These are phyloP conservation scores for Hylia prasina DNA, from an alignment of 2,113 vertebrate species.

Conservation along the genomic window DNA sequence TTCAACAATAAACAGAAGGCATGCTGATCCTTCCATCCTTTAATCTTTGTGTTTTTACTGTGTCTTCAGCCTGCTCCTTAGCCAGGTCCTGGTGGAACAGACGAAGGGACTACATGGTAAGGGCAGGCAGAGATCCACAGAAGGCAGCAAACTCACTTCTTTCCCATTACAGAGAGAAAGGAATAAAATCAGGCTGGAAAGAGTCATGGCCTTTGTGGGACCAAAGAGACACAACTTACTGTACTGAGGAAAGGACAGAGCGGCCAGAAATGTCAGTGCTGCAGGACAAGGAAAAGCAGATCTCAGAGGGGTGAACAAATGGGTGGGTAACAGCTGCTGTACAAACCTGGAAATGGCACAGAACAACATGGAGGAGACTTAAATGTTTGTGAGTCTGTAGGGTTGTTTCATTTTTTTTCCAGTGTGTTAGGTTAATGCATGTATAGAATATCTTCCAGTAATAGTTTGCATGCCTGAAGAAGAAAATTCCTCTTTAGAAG, in stretches of 20 bases:
- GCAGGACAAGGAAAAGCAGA: not conserved
- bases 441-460: not conserved
- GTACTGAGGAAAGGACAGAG: not conserved
- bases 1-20: not conserved
- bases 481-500: not conserved
- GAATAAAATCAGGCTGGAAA: not conserved
- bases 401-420: not conserved
- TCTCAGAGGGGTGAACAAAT: not conserved
- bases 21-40: not conserved
- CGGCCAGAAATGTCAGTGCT: not conserved
- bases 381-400: not conserved
- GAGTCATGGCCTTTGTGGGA: not conserved
- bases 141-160: not conserved
- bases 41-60: not conserved
- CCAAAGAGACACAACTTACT: not conserved
- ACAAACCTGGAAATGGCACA: not conserved
- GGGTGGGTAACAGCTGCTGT: not conserved
- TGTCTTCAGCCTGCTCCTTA: rapidly evolving
- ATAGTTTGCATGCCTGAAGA: not conserved
- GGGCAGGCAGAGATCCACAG: not conserved
- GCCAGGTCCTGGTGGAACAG: not conserved
- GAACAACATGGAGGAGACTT: not conserved
- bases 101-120: not conserved
- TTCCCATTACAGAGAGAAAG: not conserved
- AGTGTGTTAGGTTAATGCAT: not conserved